Evolutionary conservation across 2,797 vertebrate genomes (phyloP).

Genomic region (Poeciliopsis infans): DNA sequence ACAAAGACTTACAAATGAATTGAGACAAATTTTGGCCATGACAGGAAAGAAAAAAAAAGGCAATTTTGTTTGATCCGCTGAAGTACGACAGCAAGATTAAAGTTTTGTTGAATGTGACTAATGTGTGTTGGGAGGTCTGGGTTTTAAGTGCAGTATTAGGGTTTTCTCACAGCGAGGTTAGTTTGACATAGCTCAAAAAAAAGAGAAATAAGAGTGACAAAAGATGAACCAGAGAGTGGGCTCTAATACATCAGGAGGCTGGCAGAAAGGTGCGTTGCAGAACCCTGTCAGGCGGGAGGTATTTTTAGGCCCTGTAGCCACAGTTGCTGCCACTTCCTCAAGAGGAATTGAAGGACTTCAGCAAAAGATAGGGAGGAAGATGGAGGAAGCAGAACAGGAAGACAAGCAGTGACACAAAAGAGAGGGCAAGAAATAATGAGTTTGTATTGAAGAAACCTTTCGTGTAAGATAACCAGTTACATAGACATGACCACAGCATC

Average conservation of each 20-base stretch:
- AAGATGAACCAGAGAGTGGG: constrained; percentile 68
- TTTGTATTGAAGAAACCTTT: constrained; percentile 79
- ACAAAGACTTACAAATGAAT: constrained; percentile 19
- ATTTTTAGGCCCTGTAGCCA: constrained; percentile 77
- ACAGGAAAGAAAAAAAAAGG: constrained; percentile 14
- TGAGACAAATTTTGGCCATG: constrained; percentile 15
- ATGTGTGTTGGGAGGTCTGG: constrained; percentile 36
- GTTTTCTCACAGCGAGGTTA: constrained; percentile 66
- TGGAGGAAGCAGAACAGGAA: constrained; percentile 28
- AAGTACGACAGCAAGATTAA: constrained; percentile 39
- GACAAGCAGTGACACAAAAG: constrained; percentile 36
- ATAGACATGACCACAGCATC: constrained; percentile 57
- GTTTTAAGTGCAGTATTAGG: constrained; percentile 63
- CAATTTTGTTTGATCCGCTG: constrained; percentile 33
- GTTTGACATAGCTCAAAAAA: constrained; percentile 73
- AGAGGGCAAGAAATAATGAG: constrained; percentile 67
- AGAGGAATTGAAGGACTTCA: constrained; percentile 75
- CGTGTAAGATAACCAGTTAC: constrained; percentile 73
- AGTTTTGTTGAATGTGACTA: constrained; percentile 47
- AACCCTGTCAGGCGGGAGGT: constrained; percentile 73
- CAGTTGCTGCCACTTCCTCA: constrained; percentile 75
- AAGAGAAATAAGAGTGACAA: constrained; percentile 62
- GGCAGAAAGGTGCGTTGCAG: constrained; percentile 68
- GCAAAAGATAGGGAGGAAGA: constrained; percentile 50
- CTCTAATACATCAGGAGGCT: constrained; percentile 75